Percentiles rank a stretch among this genome's conserved stretches.
Conservation (phyloP, 2,113 vertebrate species). For the Struthio camelus region DNA sequence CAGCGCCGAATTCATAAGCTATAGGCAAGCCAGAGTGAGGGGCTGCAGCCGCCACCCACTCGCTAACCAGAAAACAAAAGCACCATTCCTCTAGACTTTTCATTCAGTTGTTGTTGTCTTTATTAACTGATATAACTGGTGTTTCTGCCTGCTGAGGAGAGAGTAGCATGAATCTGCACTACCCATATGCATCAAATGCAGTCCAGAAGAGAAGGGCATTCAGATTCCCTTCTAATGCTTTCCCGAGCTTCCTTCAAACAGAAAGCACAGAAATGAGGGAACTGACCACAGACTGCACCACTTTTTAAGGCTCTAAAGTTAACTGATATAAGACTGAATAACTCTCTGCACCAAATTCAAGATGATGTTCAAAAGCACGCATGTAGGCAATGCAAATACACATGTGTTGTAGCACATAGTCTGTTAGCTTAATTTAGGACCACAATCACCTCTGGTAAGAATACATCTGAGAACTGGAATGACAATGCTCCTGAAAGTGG, state of each 20-base stretch:
- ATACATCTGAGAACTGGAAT: neutral
- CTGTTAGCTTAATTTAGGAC: neutral
- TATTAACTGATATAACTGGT: neutral
- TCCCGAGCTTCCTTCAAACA: neutral
- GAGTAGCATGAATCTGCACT: neutral
- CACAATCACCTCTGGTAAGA: neutral
- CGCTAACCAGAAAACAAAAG: neutral
- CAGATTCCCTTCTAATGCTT: neutral
- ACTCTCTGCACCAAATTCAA: too few relatives aligned
- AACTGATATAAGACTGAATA: neutral
- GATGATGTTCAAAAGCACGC: neutral
- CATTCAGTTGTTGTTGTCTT: neutral
- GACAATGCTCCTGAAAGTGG: neutral
- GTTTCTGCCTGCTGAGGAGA: neutral
- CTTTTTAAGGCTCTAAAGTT: neutral
- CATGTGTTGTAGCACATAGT: fast-evolving
- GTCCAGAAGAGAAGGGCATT: too few relatives aligned
- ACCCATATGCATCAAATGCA: neutral
- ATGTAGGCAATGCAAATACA: fast-evolving
- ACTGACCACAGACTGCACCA: neutral
- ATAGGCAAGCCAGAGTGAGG: neutral
- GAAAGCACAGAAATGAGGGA: neutral
- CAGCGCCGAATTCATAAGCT: neutral
- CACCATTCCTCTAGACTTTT: neutral
- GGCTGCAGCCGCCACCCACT: neutral